phyloP scores from a whole-genome alignment of 2,113 vertebrate species.

The Martes martes region DNA sequence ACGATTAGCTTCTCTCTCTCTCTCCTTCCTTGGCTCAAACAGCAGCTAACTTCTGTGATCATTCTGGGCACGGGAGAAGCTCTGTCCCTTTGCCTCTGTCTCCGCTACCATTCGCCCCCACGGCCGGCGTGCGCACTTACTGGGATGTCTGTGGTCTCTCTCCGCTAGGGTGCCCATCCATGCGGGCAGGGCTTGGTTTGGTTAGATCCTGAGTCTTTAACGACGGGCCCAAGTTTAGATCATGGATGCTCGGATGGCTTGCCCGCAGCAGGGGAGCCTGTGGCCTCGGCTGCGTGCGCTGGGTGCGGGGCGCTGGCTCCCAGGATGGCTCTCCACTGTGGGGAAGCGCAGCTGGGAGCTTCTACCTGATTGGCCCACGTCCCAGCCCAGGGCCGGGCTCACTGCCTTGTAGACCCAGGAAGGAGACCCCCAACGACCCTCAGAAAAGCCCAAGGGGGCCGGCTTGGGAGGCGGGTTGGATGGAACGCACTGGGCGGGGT shows the following conservation, averaged over 20 bases:
- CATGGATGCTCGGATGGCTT: no score
- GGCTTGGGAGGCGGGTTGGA: neutral
- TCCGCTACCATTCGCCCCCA: neutral
- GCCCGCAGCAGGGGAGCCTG: neutral
- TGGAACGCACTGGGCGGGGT: neutral
- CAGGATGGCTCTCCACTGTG: no score
- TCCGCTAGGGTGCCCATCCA: accelerated
- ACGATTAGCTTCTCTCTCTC: neutral
- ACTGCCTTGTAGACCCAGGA: neutral
- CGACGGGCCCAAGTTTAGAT: neutral
- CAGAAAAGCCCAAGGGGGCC: neutral
- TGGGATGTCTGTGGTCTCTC: neutral
- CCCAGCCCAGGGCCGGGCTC: neutral
- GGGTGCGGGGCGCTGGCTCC: neutral
- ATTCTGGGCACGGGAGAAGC: neutral
- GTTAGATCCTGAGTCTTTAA: neutral
- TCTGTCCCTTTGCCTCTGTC: neutral
- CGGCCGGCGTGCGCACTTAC: accelerated
- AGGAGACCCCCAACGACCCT: neutral
- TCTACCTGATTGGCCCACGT: neutral
- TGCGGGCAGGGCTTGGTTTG: neutral
- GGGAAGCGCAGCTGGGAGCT: neutral
- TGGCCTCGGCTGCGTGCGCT: no score
- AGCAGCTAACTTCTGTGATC: neutral
- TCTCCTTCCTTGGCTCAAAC: neutral